A percentile compares a stretch with the other conserved stretches of the same genome.
Evolutionary conservation across 1,140 invertebrate genomes (phyloP).

Genomic region (Colletes gigas): DNA sequence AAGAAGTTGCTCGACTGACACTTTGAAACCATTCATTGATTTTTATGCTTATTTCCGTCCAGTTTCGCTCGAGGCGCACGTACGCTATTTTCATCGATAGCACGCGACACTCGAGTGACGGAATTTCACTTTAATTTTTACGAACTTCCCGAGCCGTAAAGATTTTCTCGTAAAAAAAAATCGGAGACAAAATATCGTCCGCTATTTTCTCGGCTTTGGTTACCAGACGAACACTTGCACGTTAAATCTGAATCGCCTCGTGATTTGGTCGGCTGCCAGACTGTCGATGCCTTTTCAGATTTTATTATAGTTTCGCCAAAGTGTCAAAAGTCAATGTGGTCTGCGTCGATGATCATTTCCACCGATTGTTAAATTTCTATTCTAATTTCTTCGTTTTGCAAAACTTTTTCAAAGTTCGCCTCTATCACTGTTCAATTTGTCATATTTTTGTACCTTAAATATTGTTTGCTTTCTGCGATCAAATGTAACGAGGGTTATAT

Average conservation of each 20-base stretch:
- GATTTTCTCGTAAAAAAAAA: neutral
- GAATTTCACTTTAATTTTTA: neutral
- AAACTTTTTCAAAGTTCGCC: no score
- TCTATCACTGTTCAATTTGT: no score
- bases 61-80: constrained; percentile 2
- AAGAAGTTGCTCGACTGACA: neutral
- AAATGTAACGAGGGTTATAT: no score
- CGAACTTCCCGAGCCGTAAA: neutral
- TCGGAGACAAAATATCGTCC: neutral
- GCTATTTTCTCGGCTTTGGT: neutral
- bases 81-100: neutral
- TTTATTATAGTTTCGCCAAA: neutral
- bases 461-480: no score
- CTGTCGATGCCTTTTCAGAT: neutral
- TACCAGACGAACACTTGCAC: neutral
- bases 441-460: no score
- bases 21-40: neutral
- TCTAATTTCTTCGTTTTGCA: no score
- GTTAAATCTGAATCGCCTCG: neutral
- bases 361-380: neutral
- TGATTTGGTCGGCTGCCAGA: constrained; percentile 2
- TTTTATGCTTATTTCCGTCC: constrained; percentile 19
- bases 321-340: neutral
- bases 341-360: neutral
- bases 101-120: constrained; percentile 7